phyloP scores from a whole-genome alignment of 2,113 vertebrate genomes.

The Cisticola juncidis region DNA sequence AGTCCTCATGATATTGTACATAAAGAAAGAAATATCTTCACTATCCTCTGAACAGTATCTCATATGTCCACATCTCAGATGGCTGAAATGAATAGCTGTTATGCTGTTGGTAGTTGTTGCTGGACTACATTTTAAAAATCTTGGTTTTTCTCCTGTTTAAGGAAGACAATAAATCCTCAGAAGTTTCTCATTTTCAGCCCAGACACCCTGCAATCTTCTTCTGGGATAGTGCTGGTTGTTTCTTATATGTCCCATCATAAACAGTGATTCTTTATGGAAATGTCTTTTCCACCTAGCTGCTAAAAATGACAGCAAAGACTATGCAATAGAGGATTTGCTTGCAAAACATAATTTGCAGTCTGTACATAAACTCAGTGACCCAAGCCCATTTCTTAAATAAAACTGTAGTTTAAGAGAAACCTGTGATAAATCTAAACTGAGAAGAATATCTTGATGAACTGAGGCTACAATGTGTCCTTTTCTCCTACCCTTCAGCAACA shows the following conservation, averaged over 20 bases:
- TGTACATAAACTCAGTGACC: neutral
- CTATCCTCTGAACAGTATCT: neutral
- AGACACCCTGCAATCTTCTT: neutral
- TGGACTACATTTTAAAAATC: neutral
- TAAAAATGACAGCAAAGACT: neutral
- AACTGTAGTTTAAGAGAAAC: neutral
- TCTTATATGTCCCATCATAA: neutral
- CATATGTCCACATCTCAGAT: neutral
- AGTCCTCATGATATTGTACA: neutral
- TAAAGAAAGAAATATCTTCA: neutral
- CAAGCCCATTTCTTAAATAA: constrained; percentile 1
- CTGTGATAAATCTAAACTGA: neutral
- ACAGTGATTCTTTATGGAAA: neutral
- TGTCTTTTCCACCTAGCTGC: neutral
- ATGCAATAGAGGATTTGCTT: neutral
- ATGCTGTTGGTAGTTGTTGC: neutral
- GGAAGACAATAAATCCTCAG: neutral
- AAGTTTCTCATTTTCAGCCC: neutral
- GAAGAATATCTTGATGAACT: neutral
- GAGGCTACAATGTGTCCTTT: neutral
- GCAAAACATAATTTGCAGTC: neutral
- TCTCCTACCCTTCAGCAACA: neutral
- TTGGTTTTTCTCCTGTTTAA: neutral
- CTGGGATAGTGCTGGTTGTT: neutral
- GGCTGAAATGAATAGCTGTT: neutral